A percentile compares a stretch with the other conserved stretches of the same genome.
These are phyloP conservation scores for Porites lobata DNA, from an alignment of 92 coral and sea anemone species.

Conservation along the genomic window DNA sequence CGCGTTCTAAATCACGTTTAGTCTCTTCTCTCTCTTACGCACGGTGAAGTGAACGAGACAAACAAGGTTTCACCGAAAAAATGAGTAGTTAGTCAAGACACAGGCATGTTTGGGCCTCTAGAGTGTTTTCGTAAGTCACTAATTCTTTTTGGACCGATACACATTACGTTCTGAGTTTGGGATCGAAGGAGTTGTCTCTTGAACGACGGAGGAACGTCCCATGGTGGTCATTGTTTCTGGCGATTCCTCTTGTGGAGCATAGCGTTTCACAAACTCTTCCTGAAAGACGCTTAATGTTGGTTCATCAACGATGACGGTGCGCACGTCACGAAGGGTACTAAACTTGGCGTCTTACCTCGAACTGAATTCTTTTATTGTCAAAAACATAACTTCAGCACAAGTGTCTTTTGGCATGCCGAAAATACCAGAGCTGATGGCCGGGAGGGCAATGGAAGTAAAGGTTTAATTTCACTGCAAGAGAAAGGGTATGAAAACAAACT, in stretches of 20 bases:
- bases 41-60: too few relatives aligned
- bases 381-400: constrained; percentile 80
- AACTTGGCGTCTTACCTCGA: not conserved
- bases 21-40: too few relatives aligned
- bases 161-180: too few relatives aligned
- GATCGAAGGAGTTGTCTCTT: too few relatives aligned
- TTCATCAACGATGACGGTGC: constrained; percentile 81
- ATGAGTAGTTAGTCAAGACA: too few relatives aligned
- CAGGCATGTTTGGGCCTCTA: too few relatives aligned
- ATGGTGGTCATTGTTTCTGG: not conserved
- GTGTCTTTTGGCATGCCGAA: constrained; percentile 79
- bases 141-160: too few relatives aligned
- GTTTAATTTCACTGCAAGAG: constrained; percentile 7
- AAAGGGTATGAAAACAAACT: constrained; percentile 44
- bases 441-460: constrained; percentile 61
- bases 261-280: constrained; percentile 73
- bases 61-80: too few relatives aligned
- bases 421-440: constrained; percentile 89
- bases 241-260: not conserved
- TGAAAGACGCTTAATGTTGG: constrained; percentile 67
- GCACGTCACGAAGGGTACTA: constrained; percentile 70
- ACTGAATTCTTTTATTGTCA: constrained; percentile 63
- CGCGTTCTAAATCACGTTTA: too few relatives aligned
- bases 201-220: not conserved
- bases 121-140: too few relatives aligned